A percentile compares a stretch with the other conserved stretches of the same genome.
Evolutionary conservation across 2,113 vertebrate species (phyloP).

Genomic region (Gallinago jamesoni): DNA sequence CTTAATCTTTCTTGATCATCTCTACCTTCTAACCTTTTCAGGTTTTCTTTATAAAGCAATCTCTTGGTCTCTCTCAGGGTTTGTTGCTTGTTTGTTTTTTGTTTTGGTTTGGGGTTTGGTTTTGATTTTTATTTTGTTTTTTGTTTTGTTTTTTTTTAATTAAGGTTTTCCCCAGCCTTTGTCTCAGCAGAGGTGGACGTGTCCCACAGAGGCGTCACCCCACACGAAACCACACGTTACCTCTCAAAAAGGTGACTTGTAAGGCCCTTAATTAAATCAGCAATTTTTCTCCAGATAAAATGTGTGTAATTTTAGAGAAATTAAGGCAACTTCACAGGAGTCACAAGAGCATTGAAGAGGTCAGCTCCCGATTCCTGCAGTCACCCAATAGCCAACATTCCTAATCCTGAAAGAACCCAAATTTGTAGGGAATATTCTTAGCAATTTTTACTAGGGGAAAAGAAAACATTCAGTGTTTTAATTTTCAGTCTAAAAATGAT

Average conservation of each 20-base stretch:
- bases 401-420: not conserved
- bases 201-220: not conserved
- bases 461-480: not conserved
- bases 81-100: not conserved
- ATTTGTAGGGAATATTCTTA: not conserved
- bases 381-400: not conserved
- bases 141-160: not conserved
- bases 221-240: not conserved
- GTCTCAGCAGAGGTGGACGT: not conserved
- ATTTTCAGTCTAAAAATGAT: not conserved
- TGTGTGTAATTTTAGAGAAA: not conserved
- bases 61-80: conserved; percentile 27
- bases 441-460: not conserved
- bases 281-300: not conserved
- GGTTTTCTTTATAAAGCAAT: conserved; percentile 52
- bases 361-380: not conserved
- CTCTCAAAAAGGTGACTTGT: not conserved
- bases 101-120: not conserved
- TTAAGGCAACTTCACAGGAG: not conserved
- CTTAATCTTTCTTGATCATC: conserved; percentile 54
- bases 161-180: not conserved
- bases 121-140: not conserved
- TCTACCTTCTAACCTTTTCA: conserved; percentile 53
- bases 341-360: not conserved
- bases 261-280: conserved; percentile 13